Evolutionary conservation across 1,140 invertebrate species (phyloP), one percentile per base, ranked within the genome.

Genomic region (Stenopsyche tienmushanensis): DNA sequence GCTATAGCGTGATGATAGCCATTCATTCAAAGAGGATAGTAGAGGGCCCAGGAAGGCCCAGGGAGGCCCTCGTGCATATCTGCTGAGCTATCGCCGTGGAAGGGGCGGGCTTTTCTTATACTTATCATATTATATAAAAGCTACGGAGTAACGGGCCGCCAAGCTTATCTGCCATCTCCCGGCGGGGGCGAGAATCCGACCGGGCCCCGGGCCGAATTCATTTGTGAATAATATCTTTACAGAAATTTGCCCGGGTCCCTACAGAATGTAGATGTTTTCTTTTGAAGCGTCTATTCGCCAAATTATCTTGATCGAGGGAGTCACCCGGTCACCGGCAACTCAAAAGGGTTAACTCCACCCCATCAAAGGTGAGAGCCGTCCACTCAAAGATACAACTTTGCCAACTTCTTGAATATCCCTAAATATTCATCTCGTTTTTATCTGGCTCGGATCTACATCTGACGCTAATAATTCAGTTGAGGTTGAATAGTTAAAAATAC

Each of bases 141-240:
- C 18, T 29, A 57, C 15, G 25, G 17, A 20, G 62, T 18, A 41
- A 64, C 44, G 34, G 34, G 41, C 39, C 21, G 18, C 41, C 21
- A n/a, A 62, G 49, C 65, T 66, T 62, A 66, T 66, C 65, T 45
- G 21, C 34, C 23, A 66, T 66, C 29, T 53, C 26, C 26, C 26
- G 26, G 45, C 62, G 49, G 47, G 25, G 53, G n/a, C n/a, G n/a
- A n/a, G n/a, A n/a, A n/a, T n/a, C n/a, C n/a, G n/a, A n/a, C n/a
- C n/a, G n/a, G n/a, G 44, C 55, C 49, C 58, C 20, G 42, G 54
- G 63, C 55, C 44, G 57, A 60, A 65, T 66, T 66, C 65, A 66
- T 66, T 66, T 66, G 65, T 50, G 50, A 66, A 66, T 66, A 66
- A 66, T 66, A 66, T 66, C 65, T 62, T 62, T 29, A 25, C 54